These are phyloP conservation scores for Cyclina sinensis DNA, from an alignment of 1,140 invertebrate genomes.

Conservation along the genomic window DNA sequence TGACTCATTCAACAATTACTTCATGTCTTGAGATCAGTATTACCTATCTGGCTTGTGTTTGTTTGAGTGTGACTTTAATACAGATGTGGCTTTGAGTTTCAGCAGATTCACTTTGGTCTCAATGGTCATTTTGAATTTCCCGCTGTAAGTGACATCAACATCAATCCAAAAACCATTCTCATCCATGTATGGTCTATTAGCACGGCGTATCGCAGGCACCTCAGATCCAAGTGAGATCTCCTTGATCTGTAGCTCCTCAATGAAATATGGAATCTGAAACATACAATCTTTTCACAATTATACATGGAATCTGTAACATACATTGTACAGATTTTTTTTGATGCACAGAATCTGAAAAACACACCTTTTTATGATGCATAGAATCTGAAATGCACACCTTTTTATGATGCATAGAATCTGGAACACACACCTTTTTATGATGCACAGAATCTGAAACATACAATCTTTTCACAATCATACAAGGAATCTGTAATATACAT, in stretches of 20 bases:
- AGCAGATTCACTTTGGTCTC: slow-evolving; percentile 98
- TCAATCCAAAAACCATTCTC: slow-evolving; percentile 97
- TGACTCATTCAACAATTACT: too few relatives aligned
- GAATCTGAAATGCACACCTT: too few relatives aligned
- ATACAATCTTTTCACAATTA: slow-evolving; percentile 91
- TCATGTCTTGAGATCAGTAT: too few relatives aligned
- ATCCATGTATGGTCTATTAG: slow-evolving; percentile 92
- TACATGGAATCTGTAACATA: slow-evolving; percentile 91
- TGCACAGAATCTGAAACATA: too few relatives aligned
- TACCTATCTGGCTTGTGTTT: slow-evolving; percentile 2
- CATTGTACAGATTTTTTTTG: too few relatives aligned
- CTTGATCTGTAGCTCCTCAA: slow-evolving; percentile 93
- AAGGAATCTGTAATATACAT: too few relatives aligned
- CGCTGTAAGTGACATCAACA: slow-evolving; percentile 95
- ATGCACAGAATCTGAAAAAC: too few relatives aligned
- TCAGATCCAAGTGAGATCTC: slow-evolving; percentile 92
- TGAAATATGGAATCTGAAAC: slow-evolving; percentile 93
- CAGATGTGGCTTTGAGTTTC: slow-evolving; percentile 89
- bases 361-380: too few relatives aligned
- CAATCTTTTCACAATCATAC: too few relatives aligned
- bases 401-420: too few relatives aligned
- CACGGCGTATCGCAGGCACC: slow-evolving; percentile 92
- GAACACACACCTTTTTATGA: too few relatives aligned
- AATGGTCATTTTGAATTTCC: slow-evolving; percentile 95
- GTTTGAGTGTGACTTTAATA: slow-evolving; percentile 6